Evolutionary conservation across 2,888 invertebrate species (phyloP), one percentile per base, ranked within the genome.

Genomic region (Pseudanteris insignis): DNA sequence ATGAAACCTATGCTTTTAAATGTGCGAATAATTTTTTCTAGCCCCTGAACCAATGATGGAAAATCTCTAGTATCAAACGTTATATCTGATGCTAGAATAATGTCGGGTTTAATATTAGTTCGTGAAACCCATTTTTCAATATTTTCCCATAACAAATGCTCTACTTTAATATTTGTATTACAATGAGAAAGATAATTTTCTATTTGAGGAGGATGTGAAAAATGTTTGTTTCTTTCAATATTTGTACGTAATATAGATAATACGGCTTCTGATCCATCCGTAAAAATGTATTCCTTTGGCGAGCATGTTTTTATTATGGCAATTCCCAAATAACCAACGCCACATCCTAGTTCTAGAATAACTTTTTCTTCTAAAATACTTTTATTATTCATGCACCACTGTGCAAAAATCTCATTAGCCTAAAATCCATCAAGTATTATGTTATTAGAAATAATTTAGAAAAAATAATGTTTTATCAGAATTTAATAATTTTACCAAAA

Each of bases 341-440:
- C 92, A 7, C 89, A 87, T 34, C 92, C 92, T 2, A 92, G 80
- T 81, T 92, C 92, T 2, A 92, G 69, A 2, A 92, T 72, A 32
- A 76, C 81, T 78, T 88, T 89, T 6, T 81, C 76, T 3, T 69
- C 43, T 30, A 91, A 82, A 13, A 80, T 33, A 5, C 81, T 66
- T 67, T 79, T 77, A 70, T 91, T 85, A 47, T 80, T 74, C 6
- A 88, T 64, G 28, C 86, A 84, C 88, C 89, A 92, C 74, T 91
- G 88, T 21, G 89, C 84, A 40, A 92, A 77, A 43, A 86, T 86
- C 43, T 88, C 70, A 0, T 89, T 86, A 25, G 90, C 92, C 87
- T 89, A 10, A 1, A 43, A 13, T n/a, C n/a, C n/a, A n/a, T n/a
- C n/a, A n/a, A n/a, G n/a, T n/a, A n/a, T n/a, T n/a, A n/a, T n/a